Evolutionary conservation across 2,797 vertebrate genomes (phyloP), one percentile per base, ranked within the genome.

Genomic region (Spondyliosoma cantharus): DNA sequence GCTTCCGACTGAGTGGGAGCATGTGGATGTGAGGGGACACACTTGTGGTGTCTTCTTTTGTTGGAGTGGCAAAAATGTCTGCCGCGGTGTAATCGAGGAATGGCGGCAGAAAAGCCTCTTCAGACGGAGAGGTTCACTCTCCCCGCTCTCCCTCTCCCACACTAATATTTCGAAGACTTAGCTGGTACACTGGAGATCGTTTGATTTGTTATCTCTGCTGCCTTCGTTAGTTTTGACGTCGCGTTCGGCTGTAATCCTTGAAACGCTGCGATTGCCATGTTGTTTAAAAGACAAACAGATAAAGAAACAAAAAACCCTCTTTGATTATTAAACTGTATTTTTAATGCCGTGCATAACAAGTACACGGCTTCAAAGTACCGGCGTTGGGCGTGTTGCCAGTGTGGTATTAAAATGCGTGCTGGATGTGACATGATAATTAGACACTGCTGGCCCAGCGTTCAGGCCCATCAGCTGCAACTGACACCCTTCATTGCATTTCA

Each of bases 1-100:
- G 89, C 88, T 82, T 87, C 88, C 73, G 79, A 80, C 87, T 67
- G 91, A 72, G 88, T 87, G 80, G 80, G 73, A 88, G 89, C 73
- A 63, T 58, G 54, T 73, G 78, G 75, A 83, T 81, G 69, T 49
- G 82, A 84, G 64, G 73, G 80, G 82, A 82, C 77, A 84, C 59
- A 65, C 64, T 67, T 43, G 43, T n/a, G 59, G 63, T 69, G 48
- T 63, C 48, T 66, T 56, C 62, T 86, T 87, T 85, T 90, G 79
- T 86, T 84, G 68, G 74, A 77, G 76, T 71, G 77, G 68, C 50
- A 73, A 69, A 82, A 82, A 81, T 67, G 81, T 53, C 71, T 32
- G 42, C 25, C 52, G 53, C 59, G 49, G 59, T 37, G 77, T 71
- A 76, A 84, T 92, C 86, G 45, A 71, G 68, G 70, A 86, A 80